Evolutionary conservation across 64 coral and sea anemone genomes (phyloP).

Genomic region (Montipora capricornis): DNA sequence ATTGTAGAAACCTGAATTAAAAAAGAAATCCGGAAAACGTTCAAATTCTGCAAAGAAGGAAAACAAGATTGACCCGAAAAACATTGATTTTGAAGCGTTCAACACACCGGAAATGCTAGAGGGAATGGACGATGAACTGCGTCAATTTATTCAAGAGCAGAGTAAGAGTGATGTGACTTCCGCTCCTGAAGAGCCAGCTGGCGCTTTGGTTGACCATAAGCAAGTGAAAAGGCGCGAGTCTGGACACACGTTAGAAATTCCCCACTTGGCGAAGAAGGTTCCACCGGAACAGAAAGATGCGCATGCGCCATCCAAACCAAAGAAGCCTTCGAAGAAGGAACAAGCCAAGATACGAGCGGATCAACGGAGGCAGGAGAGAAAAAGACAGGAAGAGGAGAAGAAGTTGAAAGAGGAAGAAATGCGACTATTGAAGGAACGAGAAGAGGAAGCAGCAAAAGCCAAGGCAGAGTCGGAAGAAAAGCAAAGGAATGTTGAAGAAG

Average conservation of each 20-base stretch:
- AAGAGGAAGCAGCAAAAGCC: conserved; percentile 57
- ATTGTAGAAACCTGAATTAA: conserved; percentile 66
- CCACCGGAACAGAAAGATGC: conserved; percentile 76
- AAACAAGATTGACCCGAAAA: conserved; percentile 72
- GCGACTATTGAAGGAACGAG: conserved; percentile 50
- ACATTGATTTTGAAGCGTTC: conserved; percentile 90
- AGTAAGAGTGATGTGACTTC: conserved; percentile 22
- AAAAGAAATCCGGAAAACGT: conserved; percentile 62
- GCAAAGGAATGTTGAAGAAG: conserved; percentile 85
- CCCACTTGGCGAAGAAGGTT: conserved; percentile 42
- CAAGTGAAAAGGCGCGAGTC: conserved; percentile 25
- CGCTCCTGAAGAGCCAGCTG: not conserved
- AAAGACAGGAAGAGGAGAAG: conserved; percentile 80
- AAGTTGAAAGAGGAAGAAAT: conserved; percentile 75
- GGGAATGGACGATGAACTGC: conserved; percentile 90
- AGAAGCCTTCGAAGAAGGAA: conserved; percentile 85
- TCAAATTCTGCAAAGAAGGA: conserved; percentile 72
- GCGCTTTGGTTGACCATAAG: not conserved
- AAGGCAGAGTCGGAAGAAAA: conserved; percentile 76
- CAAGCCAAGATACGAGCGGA: conserved; percentile 76
- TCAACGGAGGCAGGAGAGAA: conserved; percentile 76
- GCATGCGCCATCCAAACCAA: conserved; percentile 79
- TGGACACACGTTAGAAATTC: conserved; percentile 52
- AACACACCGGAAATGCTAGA: conserved; percentile 91
- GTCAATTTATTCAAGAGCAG: conserved; percentile 79